These are phyloP conservation scores for Drosophila pseudoananassae DNA, from an alignment of 1,140 invertebrate genomes.

Conservation along the genomic window DNA sequence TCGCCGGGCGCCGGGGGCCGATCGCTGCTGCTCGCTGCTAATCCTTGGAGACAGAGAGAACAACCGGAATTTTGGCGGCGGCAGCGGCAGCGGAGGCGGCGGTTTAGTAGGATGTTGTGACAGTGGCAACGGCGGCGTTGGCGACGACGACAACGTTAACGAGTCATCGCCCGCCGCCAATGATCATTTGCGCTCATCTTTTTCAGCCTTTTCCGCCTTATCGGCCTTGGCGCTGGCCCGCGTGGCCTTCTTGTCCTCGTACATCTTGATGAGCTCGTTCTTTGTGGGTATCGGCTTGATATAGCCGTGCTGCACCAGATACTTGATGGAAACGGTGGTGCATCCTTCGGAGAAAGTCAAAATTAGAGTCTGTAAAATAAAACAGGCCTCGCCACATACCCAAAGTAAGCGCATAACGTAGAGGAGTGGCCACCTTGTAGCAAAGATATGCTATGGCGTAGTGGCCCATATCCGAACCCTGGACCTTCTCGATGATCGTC, in stretches of 20 bases:
- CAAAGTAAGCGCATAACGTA: conserved; percentile 95
- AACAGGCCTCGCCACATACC: conserved; percentile 85
- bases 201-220: conserved; percentile 57
- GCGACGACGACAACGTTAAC: conserved; percentile 17
- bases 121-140: conserved; percentile 23
- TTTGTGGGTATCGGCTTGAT: conserved; percentile 87
- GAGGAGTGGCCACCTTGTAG: conserved; percentile 96
- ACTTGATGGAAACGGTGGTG: conserved; percentile 89
- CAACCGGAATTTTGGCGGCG: not conserved
- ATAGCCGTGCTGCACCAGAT: conserved; percentile 87
- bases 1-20: conserved; percentile 31
- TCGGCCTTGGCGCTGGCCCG: conserved; percentile 61
- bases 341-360: conserved; percentile 84
- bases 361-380: not conserved
- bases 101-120: conserved; percentile 10
- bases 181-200: conserved; percentile 68
- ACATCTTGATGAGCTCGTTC: conserved; percentile 86
- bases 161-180: conserved; percentile 1
- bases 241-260: conserved; percentile 85
- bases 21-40: conserved; percentile 19
- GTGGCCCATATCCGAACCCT: conserved; percentile 92
- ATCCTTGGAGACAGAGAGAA: not conserved
- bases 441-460: conserved; percentile 94
- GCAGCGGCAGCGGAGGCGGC: conserved; percentile 7
- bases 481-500: conserved; percentile 89